phyloP scores from a whole-genome alignment of 1,140 invertebrate genomes.

The Anagrus nilaparvatae region DNA sequence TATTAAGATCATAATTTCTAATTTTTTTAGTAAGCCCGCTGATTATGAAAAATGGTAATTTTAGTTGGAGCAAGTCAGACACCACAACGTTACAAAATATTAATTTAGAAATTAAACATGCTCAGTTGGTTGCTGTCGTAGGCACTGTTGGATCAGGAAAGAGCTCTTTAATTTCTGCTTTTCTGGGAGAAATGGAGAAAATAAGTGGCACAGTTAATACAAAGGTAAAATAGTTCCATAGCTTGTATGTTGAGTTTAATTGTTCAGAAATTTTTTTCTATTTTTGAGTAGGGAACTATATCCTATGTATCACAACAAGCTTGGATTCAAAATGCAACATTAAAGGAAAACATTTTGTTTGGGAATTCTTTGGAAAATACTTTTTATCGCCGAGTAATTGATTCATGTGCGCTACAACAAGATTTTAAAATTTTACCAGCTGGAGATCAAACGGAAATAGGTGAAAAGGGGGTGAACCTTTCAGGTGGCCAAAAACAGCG shows the following conservation, averaged over 20 bases:
- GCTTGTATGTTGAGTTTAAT: neutral
- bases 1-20: constrained; percentile 5
- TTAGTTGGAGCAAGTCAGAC: constrained; percentile 60
- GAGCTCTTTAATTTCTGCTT: constrained; percentile 74
- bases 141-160: constrained; percentile 85
- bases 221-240: constrained; percentile 40
- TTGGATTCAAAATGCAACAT: constrained; percentile 87
- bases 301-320: constrained; percentile 89
- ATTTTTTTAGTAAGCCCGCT: constrained; percentile 53
- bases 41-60: constrained; percentile 65
- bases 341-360: constrained; percentile 84
- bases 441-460: constrained; percentile 86
- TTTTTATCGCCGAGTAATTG: constrained; percentile 71
- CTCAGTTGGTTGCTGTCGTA: constrained; percentile 69
- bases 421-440: constrained; percentile 83
- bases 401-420: constrained; percentile 71
- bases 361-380: constrained; percentile 57
- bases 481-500: constrained; percentile 97
- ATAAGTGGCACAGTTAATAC: constrained; percentile 70
- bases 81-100: constrained; percentile 58
- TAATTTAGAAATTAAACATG: constrained; percentile 56
- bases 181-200: constrained; percentile 85
- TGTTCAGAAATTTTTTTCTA: constrained; percentile 12
- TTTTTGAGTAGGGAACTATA: constrained; percentile 52
- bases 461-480: constrained; percentile 91